Evolutionary conservation across 2,888 invertebrate species (phyloP).

Genomic region (Sinohyriopsis cumingii): DNA sequence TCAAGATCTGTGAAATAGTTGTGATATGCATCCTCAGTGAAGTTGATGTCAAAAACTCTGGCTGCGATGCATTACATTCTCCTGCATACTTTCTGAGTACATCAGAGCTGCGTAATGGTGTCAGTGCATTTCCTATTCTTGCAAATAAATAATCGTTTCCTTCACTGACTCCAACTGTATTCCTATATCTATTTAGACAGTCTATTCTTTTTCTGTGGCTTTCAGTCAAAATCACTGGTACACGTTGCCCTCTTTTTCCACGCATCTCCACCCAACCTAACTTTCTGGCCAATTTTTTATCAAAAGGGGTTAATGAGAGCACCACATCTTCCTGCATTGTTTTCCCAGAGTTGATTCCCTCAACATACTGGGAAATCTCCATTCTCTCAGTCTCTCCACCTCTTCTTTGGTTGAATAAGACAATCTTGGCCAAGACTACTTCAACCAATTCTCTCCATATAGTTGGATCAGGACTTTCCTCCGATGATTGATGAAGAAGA

Average conservation of each 20-base stretch:
- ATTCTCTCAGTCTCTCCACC: slow-evolving; percentile 13
- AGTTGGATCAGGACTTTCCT: no score
- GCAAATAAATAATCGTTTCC: slow-evolving; percentile 18
- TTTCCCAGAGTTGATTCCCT: slow-evolving; percentile 9
- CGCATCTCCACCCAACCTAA: slow-evolving; percentile 14
- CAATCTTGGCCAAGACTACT: slow-evolving; percentile 13
- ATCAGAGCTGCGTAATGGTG: slow-evolving; percentile 8
- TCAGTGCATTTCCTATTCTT: slow-evolving; percentile 6
- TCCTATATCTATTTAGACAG: background rate
- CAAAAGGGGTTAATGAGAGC: no score
- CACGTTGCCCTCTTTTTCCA: slow-evolving; percentile 15
- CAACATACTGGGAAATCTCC: slow-evolving; percentile 9
- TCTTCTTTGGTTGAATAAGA: slow-evolving; percentile 16
- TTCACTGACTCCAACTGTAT: background rate
- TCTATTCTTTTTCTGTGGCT: slow-evolving; percentile 4
- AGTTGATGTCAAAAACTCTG: slow-evolving; percentile 21
- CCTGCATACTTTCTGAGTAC: no score
- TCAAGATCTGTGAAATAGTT: slow-evolving; percentile 21
- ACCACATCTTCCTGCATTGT: background rate
- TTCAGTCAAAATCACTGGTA: slow-evolving; percentile 10
- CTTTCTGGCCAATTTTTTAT: slow-evolving; percentile 3
- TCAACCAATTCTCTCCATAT: slow-evolving; percentile 3
- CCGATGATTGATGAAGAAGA: no score
- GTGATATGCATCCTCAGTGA: slow-evolving; percentile 22
- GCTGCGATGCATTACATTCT: no score